Base-by-base conservation (phyloP, 2,113 vertebrate genomes). In the Cyprinodon brontotheroides region DNA sequence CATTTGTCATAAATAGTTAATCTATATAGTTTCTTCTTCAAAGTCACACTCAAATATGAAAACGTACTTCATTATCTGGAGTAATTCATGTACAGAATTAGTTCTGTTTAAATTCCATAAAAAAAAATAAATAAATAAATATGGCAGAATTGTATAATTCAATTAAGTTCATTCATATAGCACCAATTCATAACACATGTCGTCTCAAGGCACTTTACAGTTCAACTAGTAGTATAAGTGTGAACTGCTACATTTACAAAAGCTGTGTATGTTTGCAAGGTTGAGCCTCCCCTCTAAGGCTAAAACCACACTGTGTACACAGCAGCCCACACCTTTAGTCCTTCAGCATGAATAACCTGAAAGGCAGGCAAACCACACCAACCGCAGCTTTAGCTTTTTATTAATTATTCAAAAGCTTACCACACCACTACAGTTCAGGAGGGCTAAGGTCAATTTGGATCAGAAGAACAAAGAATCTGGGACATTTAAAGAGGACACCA, bases 221-320 rank as follows among this genome's bases (percentile, higher is more conserved):
- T 29, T 29, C 29, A 29, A 1, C 29, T 29, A 29, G 29, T 29
- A 29, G 29, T 29, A 29, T 29, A 29, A 29, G 29, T 29, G 1
- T 65, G 22, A 69, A 47, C 29, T n/a, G 20, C 38, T 37, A 47
- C 4, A 11, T 12, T 66, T 63, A n/a, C 47, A n/a, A 36, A 3
- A 20, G 8, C 17, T 20, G 29, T 41, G 70, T 59, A 66, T 79
- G 82, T 80, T 72, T 76, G 76, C 68, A 7, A 3, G 70, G 29
- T 73, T 59, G 60, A 11, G 60, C 15, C 45, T 22, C 14, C 10
- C 0, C 45, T 37, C 64, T 59, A 17, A 29, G 37, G 69, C 61
- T 77, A 1, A 74, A 78, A 65, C 79, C 69, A 12, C 68, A 37
- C 1, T 87, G 73, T 86, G 68, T 86, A 89, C 81, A 83, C 77